phyloP scores from a whole-genome alignment of 2,113 vertebrate genomes.

The Myocastor coypus region DNA sequence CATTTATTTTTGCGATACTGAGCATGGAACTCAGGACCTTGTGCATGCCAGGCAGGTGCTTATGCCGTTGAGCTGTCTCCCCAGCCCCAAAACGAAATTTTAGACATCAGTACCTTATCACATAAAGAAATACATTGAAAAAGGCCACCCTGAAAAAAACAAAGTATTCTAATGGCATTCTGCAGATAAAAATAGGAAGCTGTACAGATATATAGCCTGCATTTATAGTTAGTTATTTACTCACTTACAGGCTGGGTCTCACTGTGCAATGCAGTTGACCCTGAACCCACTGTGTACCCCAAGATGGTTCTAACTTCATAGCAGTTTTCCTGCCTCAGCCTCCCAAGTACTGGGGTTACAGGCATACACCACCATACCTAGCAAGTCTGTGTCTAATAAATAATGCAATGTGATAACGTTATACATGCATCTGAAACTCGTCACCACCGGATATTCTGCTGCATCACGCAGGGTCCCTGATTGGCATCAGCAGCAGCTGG shows the following conservation, averaged over 20 bases:
- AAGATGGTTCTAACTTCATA: neutral
- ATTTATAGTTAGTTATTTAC: neutral
- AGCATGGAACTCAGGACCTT: no score
- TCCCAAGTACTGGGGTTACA: neutral
- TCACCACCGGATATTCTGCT: neutral
- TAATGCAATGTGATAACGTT: neutral
- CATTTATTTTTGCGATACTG: no score
- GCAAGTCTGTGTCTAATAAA: neutral
- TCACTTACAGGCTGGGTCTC: neutral
- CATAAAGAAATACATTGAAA: conserved; percentile 12
- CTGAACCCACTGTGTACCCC: neutral
- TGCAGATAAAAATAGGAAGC: neutral
- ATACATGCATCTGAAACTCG: neutral
- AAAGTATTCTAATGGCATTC: neutral
- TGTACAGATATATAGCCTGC: neutral
- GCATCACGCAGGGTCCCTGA: neutral
- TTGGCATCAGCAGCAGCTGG: neutral
- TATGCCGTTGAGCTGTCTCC: no score
- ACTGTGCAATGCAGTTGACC: neutral
- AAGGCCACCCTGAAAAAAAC: neutral
- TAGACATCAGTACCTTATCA: neutral
- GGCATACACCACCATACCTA: neutral
- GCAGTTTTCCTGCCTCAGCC: neutral
- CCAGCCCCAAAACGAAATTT: neutral
- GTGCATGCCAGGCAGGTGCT: no score